Evolutionary conservation across 2,797 vertebrate genomes (phyloP).

Genomic region (Sebastes matsubarae): DNA sequence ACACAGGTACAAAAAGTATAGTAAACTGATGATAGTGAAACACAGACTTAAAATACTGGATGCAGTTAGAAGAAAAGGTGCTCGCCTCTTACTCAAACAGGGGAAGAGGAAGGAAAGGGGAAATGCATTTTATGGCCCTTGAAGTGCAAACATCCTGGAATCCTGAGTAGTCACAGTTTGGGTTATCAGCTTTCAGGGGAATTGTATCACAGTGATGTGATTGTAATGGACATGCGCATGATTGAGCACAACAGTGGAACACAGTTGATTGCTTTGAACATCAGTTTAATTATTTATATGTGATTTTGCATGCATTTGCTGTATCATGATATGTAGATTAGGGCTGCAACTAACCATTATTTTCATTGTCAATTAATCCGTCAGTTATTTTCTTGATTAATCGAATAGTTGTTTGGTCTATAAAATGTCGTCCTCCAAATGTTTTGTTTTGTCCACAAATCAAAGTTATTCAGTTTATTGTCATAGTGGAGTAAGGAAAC

Average conservation of each 20-base stretch:
- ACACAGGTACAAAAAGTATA: not conserved
- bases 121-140: slow-evolving; percentile 42
- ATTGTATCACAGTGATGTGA: not conserved
- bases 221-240: not conserved
- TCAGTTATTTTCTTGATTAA: too few relatives aligned
- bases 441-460: too few relatives aligned
- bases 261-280: not conserved
- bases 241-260: not conserved
- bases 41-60: not conserved
- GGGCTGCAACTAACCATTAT: too few relatives aligned
- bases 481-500: too few relatives aligned
- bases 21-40: not conserved
- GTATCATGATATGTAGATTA: not conserved
- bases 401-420: too few relatives aligned
- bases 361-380: too few relatives aligned
- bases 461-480: too few relatives aligned
- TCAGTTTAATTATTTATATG: not conserved
- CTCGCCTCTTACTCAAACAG: slow-evolving; percentile 6
- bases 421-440: too few relatives aligned
- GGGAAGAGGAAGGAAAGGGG: slow-evolving; percentile 19
- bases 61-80: not conserved
- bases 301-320: not conserved
- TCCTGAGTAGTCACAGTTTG: slow-evolving; percentile 28
- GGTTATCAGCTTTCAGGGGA: not conserved
- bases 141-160: slow-evolving; percentile 58